Evolutionary conservation across 2,888 invertebrate genomes (phyloP).

Genomic region (Parapristionchus giblindavisi): DNA sequence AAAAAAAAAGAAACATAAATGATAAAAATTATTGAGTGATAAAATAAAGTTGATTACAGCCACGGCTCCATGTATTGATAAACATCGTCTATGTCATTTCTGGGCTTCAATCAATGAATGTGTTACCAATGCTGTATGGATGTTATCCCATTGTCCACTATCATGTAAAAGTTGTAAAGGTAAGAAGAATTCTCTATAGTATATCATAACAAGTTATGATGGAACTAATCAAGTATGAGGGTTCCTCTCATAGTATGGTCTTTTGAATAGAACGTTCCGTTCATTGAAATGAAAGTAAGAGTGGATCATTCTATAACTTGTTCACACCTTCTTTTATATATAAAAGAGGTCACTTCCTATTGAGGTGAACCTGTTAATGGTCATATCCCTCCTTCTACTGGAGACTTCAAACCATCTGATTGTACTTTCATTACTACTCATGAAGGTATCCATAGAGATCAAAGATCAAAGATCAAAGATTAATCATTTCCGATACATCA

Average conservation of each 20-base stretch:
- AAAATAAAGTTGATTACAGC: conserved; percentile 43
- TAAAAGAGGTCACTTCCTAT: conserved; percentile 16
- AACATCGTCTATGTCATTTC: conserved; percentile 66
- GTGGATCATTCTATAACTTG: conserved; percentile 10
- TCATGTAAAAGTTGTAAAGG: conserved; percentile 68
- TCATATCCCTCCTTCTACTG: conserved; percentile 49
- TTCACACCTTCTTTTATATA: conserved; percentile 27
- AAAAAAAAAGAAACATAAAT: too few species aligned
- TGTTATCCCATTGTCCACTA: conserved; percentile 66
- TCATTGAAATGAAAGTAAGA: neutral
- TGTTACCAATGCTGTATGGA: conserved; percentile 69
- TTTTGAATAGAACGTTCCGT: neutral
- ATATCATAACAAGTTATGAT: neutral
- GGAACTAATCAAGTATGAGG: neutral
- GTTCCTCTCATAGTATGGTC: too few species aligned
- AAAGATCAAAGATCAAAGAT: neutral
- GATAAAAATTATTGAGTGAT: neutral
- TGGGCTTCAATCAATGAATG: conserved; percentile 68
- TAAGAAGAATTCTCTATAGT: conserved; percentile 10
- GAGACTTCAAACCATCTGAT: conserved; percentile 61
- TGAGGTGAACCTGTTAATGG: conserved; percentile 51
- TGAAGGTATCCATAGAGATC: conserved; percentile 53
- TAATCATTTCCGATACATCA: conserved; percentile 35
- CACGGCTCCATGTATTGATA: conserved; percentile 64
- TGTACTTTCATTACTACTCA: conserved; percentile 68